A percentile compares a stretch with the other conserved stretches of the same genome.
Conservation (phyloP, 2,888 invertebrate species). For the Hyles lineata region DNA sequence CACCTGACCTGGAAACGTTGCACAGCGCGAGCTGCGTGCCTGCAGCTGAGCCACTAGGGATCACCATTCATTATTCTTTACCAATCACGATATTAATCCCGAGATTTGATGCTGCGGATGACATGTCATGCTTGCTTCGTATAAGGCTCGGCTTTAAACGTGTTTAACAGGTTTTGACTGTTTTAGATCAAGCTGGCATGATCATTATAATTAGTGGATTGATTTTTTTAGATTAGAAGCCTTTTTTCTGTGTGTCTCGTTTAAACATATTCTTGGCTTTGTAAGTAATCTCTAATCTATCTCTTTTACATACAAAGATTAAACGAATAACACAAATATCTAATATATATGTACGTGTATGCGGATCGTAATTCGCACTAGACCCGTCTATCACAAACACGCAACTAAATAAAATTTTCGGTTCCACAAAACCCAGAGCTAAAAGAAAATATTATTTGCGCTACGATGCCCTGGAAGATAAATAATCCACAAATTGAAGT, state of each 20-base stretch:
- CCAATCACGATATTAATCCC: neutral
- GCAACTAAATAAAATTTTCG: too few relatives aligned
- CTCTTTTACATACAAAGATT: too few relatives aligned
- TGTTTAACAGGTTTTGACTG: neutral
- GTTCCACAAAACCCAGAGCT: too few relatives aligned
- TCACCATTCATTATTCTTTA: neutral
- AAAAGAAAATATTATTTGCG: neutral
- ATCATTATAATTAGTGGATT: neutral
- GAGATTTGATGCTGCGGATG: neutral
- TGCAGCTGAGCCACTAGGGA: neutral
- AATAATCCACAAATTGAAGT: neutral
- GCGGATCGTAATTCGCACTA: too few relatives aligned
- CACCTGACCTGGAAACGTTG: slow-evolving; percentile 23
- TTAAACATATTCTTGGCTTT: neutral
- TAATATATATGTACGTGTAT: too few relatives aligned
- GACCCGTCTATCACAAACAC: too few relatives aligned
- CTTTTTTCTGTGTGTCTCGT: neutral
- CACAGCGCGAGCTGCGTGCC: neutral
- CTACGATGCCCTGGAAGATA: neutral
- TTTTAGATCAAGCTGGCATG: neutral
- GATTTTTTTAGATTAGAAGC: neutral
- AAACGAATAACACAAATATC: too few relatives aligned
- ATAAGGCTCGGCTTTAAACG: neutral
- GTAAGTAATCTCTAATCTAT: too few relatives aligned
- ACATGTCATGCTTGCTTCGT: too few relatives aligned